Conservation (phyloP, 2,113 vertebrate species). For the Theristicus caerulescens region DNA sequence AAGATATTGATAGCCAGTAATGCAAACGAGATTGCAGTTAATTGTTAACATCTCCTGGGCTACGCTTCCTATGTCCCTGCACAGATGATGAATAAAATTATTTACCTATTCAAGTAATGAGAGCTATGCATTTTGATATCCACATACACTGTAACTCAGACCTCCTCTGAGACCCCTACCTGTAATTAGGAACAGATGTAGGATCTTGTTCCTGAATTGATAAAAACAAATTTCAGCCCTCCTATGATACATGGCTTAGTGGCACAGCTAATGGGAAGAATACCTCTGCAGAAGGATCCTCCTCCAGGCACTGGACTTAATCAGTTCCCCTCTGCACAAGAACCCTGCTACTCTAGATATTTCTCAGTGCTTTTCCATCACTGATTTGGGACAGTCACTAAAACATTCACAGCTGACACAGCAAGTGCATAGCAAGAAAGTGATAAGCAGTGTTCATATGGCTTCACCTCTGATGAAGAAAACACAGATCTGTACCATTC, state of each 20-base stretch:
- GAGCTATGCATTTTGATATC: constrained; percentile 57
- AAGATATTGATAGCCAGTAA: constrained; percentile 48
- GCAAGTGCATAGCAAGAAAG: background rate
- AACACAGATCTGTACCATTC: background rate
- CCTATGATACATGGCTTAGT: background rate
- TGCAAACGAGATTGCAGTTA: constrained; percentile 36
- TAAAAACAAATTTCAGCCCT: constrained; percentile 59
- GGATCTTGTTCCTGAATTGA: constrained; percentile 58
- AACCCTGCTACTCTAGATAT: background rate
- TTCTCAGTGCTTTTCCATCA: background rate
- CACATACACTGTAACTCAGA: constrained; percentile 19
- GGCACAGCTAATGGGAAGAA: background rate
- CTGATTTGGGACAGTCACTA: background rate
- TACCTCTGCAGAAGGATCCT: background rate
- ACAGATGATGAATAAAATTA: constrained; percentile 64
- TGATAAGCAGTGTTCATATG: background rate
- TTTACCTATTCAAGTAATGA: constrained; percentile 63
- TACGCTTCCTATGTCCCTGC: background rate
- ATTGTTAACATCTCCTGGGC: constrained; percentile 65
- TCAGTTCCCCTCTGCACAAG: background rate
- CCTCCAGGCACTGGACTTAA: background rate
- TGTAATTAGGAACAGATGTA: constrained; percentile 69
- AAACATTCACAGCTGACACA: background rate
- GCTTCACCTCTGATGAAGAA: background rate
- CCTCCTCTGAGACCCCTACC: constrained; percentile 57